phyloP scores from a whole-genome alignment of 2,113 vertebrate species.

The Equus quagga region DNA sequence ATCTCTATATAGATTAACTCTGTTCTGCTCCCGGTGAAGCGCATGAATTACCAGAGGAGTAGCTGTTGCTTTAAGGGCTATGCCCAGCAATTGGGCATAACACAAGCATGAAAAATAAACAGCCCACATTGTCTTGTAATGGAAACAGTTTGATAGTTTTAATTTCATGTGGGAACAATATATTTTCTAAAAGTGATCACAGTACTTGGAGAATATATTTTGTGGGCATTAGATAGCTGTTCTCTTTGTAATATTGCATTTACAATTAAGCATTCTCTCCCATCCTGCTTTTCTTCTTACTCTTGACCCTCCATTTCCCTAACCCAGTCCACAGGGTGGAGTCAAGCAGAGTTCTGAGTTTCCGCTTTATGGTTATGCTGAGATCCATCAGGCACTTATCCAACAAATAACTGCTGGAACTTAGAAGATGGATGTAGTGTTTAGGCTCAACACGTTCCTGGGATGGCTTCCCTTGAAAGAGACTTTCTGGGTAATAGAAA shows the following conservation, averaged over 20 bases:
- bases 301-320: background rate
- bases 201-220: background rate
- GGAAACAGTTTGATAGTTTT: background rate
- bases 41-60: background rate
- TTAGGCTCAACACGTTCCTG: background rate
- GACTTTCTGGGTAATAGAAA: background rate
- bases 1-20: background rate
- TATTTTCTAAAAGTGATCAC: background rate
- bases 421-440: background rate
- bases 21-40: background rate
- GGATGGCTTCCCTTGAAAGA: background rate
- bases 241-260: background rate
- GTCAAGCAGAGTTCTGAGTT: background rate
- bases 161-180: background rate
- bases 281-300: background rate
- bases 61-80: background rate
- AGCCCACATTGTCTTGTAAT: background rate
- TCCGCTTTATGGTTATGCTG: background rate
- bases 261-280: background rate
- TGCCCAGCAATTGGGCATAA: background rate
- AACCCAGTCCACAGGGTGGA: background rate
- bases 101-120: slow-evolving; percentile 11
- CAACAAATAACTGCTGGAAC: background rate
- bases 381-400: background rate
- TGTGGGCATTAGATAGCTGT: background rate